A percentile compares a stretch with the other conserved stretches of the same genome.
These are phyloP conservation scores for Tamias sibiricus DNA, from an alignment of 2,113 vertebrate species.

Conservation along the genomic window DNA sequence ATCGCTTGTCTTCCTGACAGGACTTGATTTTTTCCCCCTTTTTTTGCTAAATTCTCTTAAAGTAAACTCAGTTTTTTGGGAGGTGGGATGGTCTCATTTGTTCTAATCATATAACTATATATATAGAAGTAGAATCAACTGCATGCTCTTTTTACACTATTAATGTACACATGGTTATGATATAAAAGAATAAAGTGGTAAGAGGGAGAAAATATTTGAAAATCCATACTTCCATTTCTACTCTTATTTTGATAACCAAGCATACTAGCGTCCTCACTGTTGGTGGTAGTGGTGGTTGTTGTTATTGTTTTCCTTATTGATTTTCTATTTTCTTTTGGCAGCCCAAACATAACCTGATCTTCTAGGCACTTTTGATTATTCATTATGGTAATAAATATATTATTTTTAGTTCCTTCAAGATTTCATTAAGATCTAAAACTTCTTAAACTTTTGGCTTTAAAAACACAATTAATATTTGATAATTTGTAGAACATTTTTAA, in stretches of 20 bases:
- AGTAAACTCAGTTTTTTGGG: conserved; percentile 49
- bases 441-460: neutral
- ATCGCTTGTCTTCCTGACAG: conserved; percentile 83
- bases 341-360: neutral
- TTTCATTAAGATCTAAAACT: neutral
- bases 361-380: neutral
- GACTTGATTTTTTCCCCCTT: neutral
- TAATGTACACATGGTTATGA: neutral
- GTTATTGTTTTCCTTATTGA: neutral
- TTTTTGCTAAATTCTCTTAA: conserved; percentile 69
- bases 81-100: neutral
- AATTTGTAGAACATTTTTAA: neutral
- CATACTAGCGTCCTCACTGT: neutral
- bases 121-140: neutral
- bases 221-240: neutral
- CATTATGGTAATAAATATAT: neutral
- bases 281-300: neutral
- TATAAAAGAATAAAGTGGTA: neutral
- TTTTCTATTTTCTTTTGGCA: neutral
- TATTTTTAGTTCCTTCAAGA: neutral
- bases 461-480: neutral
- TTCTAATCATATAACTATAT: neutral
- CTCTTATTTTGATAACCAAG: neutral
- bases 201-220: neutral
- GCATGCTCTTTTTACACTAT: neutral